Base-by-base conservation (phyloP, 2,888 invertebrate genomes). In the Ditula angustiorana region DNA sequence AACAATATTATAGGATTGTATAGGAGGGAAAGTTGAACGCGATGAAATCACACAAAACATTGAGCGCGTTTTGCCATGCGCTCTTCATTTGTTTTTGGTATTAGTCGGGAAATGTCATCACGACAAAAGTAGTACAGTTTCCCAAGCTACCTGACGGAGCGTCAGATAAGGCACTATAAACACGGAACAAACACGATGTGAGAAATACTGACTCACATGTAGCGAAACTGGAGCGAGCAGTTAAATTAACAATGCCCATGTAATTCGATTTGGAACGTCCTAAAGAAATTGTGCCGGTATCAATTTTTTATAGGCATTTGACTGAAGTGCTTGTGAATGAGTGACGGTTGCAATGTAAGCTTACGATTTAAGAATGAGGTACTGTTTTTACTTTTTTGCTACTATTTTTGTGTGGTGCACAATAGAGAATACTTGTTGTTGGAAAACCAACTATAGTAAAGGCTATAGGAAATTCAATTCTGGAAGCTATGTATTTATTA, bases 161-260 rank as follows among this genome's bases (percentile, higher is more conserved):
- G 82, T 80, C 82, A 83, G 83, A 84, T 86, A 84, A 80, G 76
- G 71, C 66, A 74, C 72, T 16, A 81, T 10, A 41, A 41, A 41
- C 41, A 41, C 41, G 41, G 81, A 83, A 79, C 81, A 72, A 64
- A 60, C 69, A 65, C 61, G 50, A 68, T 71, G 73, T 75, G 75
- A 77, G 77, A 76, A 75, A 75, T 67, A 75, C 74, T 81, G 78
- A 82, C 71, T 78, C 81, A 79, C 68, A 60, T 49, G 65, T 46
- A 70, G 63, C 61, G 5, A 37, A 64, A 64, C 58, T 64, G 21
- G 64, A 59, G 59, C 64, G 53, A 35, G 28, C 64, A 59, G 64
- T 64, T 63, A 64, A 58, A 59, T 47, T 59, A 59, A 64, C 64
- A 59, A 28, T 11, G 46, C 30, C 41, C 35, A 24, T 35, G 52